Conservation (phyloP, 2,113 vertebrate genomes). For the Harpagus bidentatus region DNA sequence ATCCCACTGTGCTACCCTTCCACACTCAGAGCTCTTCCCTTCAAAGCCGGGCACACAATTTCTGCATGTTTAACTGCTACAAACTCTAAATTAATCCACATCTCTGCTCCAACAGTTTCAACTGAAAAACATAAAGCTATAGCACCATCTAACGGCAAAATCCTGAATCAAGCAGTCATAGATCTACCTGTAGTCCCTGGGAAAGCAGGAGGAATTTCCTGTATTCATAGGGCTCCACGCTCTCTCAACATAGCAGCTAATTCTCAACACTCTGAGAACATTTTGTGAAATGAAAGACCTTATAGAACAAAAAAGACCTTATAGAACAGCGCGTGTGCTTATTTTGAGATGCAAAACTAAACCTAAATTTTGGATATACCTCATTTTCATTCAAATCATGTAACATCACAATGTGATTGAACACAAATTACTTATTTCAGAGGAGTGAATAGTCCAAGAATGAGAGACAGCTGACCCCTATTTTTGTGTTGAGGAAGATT, state of each 20-base stretch:
- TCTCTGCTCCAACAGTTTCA: neutral
- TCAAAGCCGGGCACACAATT: neutral
- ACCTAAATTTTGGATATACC: neutral
- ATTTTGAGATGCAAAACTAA: neutral
- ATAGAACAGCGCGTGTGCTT: neutral
- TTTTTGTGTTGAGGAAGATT: neutral
- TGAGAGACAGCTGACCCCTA: neutral
- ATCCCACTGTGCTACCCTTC: neutral
- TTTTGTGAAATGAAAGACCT: neutral
- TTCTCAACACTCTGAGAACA: neutral
- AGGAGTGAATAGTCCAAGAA: neutral
- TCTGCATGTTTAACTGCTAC: neutral
- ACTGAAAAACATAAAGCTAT: neutral
- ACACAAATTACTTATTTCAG: neutral
- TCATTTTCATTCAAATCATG: neutral
- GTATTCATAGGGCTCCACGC: neutral
- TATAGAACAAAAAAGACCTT: neutral
- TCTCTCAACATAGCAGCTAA: neutral
- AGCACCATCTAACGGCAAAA: slow-evolving; percentile 46
- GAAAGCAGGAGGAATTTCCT: neutral
- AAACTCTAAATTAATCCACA: neutral
- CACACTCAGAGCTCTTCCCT: neutral
- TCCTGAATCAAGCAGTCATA: neutral
- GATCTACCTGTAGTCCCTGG: neutral
- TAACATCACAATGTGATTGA: neutral